Percentiles rank a stretch among this genome's conserved stretches.
Conservation (phyloP, 2,888 invertebrate species). For the Melinaea menophilus region DNA sequence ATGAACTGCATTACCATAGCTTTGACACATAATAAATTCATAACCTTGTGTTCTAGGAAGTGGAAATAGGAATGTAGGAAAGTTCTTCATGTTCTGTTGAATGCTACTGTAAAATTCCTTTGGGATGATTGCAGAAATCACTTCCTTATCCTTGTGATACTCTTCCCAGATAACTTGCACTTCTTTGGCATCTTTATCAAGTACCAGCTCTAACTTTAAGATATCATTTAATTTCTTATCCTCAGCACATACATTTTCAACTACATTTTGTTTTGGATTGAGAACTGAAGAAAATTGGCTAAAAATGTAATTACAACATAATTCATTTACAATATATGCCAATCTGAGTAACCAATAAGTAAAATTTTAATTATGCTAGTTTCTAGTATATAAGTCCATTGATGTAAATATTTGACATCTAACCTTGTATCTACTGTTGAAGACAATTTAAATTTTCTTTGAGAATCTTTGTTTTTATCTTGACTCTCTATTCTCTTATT, state of each 20-base stretch:
- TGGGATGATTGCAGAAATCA: constrained; percentile 85
- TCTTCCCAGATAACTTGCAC: constrained; percentile 87
- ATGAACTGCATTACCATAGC: constrained; percentile 83
- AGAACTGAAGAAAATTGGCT: constrained; percentile 81
- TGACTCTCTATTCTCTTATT: constrained; percentile 79
- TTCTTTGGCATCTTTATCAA: constrained; percentile 83
- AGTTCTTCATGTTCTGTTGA: constrained; percentile 74
- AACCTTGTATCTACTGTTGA: constrained; percentile 60
- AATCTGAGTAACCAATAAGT: no score
- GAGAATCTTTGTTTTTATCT: constrained; percentile 52
- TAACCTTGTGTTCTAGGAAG: constrained; percentile 89
- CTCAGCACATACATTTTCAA: constrained; percentile 37
- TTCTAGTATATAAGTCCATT: no score
- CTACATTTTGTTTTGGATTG: constrained; percentile 77
- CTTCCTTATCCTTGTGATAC: constrained; percentile 87
- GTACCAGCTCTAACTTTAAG: constrained; percentile 86
- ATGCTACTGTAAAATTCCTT: constrained; percentile 78
- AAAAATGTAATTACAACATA: constrained; percentile 35
- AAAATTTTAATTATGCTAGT: no score
- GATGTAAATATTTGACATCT: constrained; percentile 7
- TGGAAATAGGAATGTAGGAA: constrained; percentile 87
- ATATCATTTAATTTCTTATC: constrained; percentile 80
- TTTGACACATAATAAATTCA: constrained; percentile 90
- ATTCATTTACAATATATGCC: no score
- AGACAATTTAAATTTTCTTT: constrained; percentile 56